A percentile compares a stretch with the other conserved stretches of the same genome.
phyloP scores from a whole-genome alignment of 2,113 vertebrate species.

The Pachypanchax playfairii region DNA sequence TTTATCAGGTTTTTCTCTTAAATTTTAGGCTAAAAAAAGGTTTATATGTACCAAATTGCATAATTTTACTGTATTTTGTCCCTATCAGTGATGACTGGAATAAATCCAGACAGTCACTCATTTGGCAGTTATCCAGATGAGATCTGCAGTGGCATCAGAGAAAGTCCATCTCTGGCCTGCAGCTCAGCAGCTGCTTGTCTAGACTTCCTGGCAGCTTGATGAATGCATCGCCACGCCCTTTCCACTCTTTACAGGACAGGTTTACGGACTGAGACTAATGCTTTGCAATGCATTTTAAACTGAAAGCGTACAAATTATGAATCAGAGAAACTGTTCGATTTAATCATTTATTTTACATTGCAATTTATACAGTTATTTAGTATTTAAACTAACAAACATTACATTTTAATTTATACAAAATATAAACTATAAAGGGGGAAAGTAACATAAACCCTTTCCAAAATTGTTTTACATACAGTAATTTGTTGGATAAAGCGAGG shows the following conservation, averaged over 20 bases:
- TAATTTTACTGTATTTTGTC: neutral
- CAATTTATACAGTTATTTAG: conserved; percentile 60
- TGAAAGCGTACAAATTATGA: neutral
- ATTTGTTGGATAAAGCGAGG: conserved; percentile 47
- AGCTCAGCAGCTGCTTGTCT: conserved; percentile 57
- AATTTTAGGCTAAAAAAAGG: neutral
- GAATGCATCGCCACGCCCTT: conserved; percentile 43
- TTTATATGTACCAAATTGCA: conserved; percentile 1
- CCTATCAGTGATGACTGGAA: conserved; percentile 10
- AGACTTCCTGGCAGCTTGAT: conserved; percentile 51
- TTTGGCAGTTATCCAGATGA: conserved; percentile 56
- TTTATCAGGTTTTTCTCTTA: no score
- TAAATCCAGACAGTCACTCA: conserved; percentile 6
- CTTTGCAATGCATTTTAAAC: no score
- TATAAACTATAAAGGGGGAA: conserved; percentile 71
- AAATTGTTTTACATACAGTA: conserved; percentile 54
- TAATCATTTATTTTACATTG: conserved; percentile 74
- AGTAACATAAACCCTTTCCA: conserved; percentile 63
- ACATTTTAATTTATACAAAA: conserved; percentile 78
- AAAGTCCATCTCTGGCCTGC: conserved; percentile 51
- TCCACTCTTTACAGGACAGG: neutral
- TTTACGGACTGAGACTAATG: neutral
- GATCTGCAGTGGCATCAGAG: conserved; percentile 49
- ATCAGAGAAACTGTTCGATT: conserved; percentile 50
- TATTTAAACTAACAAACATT: conserved; percentile 69